Evolutionary conservation across 2,888 invertebrate genomes (phyloP).

Genomic region (Drosophila histrio): DNA sequence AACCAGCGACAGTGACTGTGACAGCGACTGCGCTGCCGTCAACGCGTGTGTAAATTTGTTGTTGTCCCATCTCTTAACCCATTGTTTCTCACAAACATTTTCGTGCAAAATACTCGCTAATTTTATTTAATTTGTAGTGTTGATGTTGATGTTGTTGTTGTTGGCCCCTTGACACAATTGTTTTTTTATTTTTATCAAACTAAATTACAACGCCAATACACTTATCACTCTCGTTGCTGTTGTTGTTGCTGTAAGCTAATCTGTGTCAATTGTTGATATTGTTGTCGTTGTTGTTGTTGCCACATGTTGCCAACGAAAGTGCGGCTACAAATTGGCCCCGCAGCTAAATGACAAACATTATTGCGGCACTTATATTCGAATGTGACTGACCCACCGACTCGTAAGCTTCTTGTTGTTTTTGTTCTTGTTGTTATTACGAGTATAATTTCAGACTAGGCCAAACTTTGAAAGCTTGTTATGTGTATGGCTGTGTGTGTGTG

Average conservation of each 20-base stretch:
- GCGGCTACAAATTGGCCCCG: conserved; percentile 51
- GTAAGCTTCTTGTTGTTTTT: conserved; percentile 24
- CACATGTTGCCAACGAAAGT: conserved; percentile 64
- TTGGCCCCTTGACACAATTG: conserved; percentile 80
- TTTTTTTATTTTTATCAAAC: conserved; percentile 63
- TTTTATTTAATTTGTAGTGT: conserved; percentile 71
- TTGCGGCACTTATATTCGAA: conserved; percentile 7
- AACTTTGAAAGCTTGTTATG: conserved; percentile 19
- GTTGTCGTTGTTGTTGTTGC: conserved; percentile 37
- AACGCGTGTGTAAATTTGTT: conserved; percentile 46
- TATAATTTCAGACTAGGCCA: conserved; percentile 16
- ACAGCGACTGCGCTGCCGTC: conserved; percentile 28
- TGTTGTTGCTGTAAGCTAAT: conserved; percentile 37
- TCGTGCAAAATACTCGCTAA: conserved; percentile 73
- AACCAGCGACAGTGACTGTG: conserved; percentile 7
- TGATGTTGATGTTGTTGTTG: conserved; percentile 25
- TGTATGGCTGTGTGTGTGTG: conserved; percentile 15
- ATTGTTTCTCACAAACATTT: conserved; percentile 59
- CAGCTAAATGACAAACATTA: conserved; percentile 60
- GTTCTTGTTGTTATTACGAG: conserved; percentile 22
- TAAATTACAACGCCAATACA: conserved; percentile 60
- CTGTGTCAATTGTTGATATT: conserved; percentile 66
- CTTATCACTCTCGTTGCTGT: conserved; percentile 34
- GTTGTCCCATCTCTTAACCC: conserved; percentile 30
- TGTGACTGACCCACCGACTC: conserved; percentile 46